phyloP scores from a whole-genome alignment of 1,140 invertebrate genomes.

The Neuroterus valhalla region DNA sequence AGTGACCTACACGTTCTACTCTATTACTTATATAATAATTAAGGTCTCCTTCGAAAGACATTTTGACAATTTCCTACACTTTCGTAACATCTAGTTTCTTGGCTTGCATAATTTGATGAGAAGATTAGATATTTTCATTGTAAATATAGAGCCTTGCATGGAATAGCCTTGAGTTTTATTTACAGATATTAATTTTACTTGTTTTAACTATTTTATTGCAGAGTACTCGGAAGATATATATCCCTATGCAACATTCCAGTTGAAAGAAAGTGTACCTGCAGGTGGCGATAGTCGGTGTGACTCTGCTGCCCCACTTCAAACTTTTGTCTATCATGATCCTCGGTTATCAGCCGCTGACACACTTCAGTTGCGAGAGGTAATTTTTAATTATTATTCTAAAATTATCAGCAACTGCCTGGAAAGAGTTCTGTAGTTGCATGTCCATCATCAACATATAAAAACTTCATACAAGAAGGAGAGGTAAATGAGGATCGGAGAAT shows the following conservation, averaged over 20 bases:
- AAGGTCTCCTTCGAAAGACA: too few species aligned
- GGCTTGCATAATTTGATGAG: too few species aligned
- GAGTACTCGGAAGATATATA: slow-evolving; percentile 94
- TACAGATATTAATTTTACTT: too few species aligned
- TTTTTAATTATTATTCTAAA: background rate
- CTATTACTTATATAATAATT: too few species aligned
- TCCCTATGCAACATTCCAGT: slow-evolving; percentile 92
- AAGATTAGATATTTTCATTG: too few species aligned
- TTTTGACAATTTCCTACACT: too few species aligned
- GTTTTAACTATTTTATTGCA: slow-evolving; percentile 62
- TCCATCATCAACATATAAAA: background rate
- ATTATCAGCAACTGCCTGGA: slow-evolving; percentile 13
- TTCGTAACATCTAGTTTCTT: too few species aligned
- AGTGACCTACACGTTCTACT: too few species aligned
- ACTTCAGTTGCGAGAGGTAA: slow-evolving; percentile 77
- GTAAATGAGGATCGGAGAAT: background rate
- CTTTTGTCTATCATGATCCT: slow-evolving; percentile 91
- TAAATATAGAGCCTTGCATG: too few species aligned
- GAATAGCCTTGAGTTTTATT: too few species aligned
- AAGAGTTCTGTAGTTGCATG: slow-evolving; percentile 35
- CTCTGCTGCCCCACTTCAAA: slow-evolving; percentile 90
- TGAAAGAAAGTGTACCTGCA: slow-evolving; percentile 84
- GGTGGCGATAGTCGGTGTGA: slow-evolving; percentile 92
- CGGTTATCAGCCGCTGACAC: slow-evolving; percentile 76
- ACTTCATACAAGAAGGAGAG: background rate